Conservation (phyloP, 2,113 vertebrate genomes). For the Antechinus stuartii region DNA sequence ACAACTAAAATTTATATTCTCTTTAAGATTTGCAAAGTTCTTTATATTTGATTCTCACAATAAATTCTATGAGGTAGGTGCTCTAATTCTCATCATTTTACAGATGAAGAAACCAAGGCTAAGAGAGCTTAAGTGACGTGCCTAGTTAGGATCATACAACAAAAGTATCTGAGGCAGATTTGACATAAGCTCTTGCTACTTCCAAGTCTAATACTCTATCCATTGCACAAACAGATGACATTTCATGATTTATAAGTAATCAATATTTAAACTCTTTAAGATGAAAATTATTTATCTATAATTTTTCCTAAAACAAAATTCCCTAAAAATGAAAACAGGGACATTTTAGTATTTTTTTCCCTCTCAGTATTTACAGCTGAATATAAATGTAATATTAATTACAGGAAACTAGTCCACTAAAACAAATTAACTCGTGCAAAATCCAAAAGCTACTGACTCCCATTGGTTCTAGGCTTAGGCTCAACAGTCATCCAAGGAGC, state of each 20-base stretch:
- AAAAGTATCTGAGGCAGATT: not conserved
- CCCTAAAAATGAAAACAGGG: not conserved
- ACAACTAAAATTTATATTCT: not conserved
- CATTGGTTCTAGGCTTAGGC: not conserved
- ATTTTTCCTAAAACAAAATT: constrained; percentile 5
- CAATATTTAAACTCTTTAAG: not conserved
- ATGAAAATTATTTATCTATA: not conserved
- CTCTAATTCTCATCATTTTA: not conserved
- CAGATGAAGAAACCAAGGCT: not conserved
- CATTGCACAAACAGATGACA: not conserved
- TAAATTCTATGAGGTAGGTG: not conserved
- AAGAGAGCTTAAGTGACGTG: not conserved
- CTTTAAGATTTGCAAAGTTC: not conserved
- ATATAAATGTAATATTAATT: not conserved
- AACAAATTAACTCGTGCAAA: not conserved
- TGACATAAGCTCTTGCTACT: not conserved
- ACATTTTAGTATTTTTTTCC: not conserved
- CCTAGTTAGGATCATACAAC: not conserved
- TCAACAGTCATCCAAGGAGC: not conserved
- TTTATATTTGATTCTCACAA: not conserved
- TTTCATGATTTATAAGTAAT: not conserved
- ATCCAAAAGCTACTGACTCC: not conserved
- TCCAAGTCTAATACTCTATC: not conserved
- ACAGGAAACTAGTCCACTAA: not conserved
- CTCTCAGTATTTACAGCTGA: not conserved